Base-by-base conservation (phyloP, 2,888 invertebrate species). In the Campopleginae sp. region DNA sequence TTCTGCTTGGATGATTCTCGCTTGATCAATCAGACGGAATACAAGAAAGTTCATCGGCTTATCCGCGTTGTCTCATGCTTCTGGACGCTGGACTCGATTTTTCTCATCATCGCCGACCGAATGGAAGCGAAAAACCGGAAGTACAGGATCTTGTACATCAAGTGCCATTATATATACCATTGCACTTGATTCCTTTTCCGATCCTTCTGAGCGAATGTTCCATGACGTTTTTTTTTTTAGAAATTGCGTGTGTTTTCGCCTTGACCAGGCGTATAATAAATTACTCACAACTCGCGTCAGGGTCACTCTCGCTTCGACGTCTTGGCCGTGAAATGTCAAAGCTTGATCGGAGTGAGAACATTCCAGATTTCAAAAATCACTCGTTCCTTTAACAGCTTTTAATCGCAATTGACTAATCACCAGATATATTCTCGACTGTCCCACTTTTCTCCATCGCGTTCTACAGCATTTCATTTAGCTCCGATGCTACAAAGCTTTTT, bases 61-160 rank as follows among this genome's bases (percentile, higher is more conserved):
- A 77, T 80, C 44, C 14, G 10, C 46, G 63, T 27, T 31, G 38
- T 38, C 70, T 48, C 63, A 14, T 27, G 38, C 38, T n/a, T n/a
- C n/a, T 38, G 10, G 38, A 61, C 46, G 54, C 42, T 51, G 51
- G n/a, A 79, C 54, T 80, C 23, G 23, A 44, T 86, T 80, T 76
- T 80, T 71, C 42, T 70, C 48, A 17, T 31, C 38, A 44, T 80
- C 70, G 51, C 75, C 19, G 75, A 61, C 42, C 54, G 31, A 58
- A 63, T 63, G 65, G 65, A 23, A 63, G 23, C 17, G 68, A 42
- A 84, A 70, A 88, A 88, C 87, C 86, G 87, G 88, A 88, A 86
- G 87, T 63, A 86, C 86, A 81, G 83, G 86, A 81, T 82, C 72
- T 76, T 31, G 48, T 86, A 80, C 65, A 85, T 79, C 33, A 33